A percentile compares a stretch with the other conserved stretches of the same genome.
Conservation (phyloP, 2,797 vertebrate species). For the Nothura maculosa region DNA sequence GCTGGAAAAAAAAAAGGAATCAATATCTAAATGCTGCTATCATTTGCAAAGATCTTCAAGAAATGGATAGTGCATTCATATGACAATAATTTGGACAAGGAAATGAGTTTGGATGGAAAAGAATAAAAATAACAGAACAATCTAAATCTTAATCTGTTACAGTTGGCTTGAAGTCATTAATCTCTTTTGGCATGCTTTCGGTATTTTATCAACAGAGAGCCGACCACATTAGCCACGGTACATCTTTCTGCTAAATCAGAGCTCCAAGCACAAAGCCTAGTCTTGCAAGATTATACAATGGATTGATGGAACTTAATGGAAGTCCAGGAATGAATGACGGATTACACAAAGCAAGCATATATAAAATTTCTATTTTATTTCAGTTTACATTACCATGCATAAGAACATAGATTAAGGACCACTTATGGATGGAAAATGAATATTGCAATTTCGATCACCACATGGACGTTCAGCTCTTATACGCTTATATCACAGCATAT, state of each 20-base stretch:
- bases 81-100: not conserved
- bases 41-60: not conserved
- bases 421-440: fast-evolving
- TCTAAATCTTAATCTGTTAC: not conserved
- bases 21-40: not conserved
- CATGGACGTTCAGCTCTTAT: not conserved
- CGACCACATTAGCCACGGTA: not conserved
- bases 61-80: not conserved
- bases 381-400: not conserved
- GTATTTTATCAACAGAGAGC: not conserved
- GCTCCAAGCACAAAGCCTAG: not conserved
- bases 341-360: not conserved
- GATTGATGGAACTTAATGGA: not conserved
- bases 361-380: not conserved
- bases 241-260: not conserved
- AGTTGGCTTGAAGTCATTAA: not conserved
- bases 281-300: not conserved
- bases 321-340: not conserved
- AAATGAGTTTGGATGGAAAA: not conserved
- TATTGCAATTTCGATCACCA: not conserved
- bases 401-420: not conserved
- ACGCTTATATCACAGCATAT: not conserved
- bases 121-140: not conserved
- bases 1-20: not conserved
- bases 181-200: not conserved